These are phyloP conservation scores for Melanaphis sacchari DNA, from an alignment of 1,140 invertebrate genomes.

Conservation along the genomic window DNA sequence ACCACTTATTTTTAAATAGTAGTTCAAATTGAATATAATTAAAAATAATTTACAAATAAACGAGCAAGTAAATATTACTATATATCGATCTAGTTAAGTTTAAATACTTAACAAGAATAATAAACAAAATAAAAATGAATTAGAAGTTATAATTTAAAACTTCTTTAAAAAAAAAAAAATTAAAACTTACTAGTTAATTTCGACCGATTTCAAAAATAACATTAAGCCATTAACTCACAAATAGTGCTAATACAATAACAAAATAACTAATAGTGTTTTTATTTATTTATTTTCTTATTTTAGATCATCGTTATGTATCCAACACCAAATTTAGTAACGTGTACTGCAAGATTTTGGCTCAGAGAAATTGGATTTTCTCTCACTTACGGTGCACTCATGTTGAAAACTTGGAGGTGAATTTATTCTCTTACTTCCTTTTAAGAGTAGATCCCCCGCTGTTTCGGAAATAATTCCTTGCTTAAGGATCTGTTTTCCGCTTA, in stretches of 20 bases:
- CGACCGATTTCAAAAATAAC: not conserved
- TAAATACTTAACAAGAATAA: not conserved
- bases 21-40: not conserved
- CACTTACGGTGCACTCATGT: constrained; percentile 92
- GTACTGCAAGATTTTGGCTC: constrained; percentile 89
- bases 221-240: not conserved
- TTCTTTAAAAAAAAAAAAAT: too few relatives aligned
- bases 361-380: constrained; percentile 93
- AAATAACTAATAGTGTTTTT: not conserved
- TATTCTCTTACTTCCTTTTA: not conserved
- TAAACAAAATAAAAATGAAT: not conserved
- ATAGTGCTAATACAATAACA: not conserved
- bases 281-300: constrained; percentile 63
- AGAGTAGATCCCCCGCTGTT: not conserved
- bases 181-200: not conserved
- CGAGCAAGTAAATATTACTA: not conserved
- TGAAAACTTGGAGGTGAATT: constrained; percentile 95
- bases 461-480: not conserved
- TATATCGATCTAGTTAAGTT: not conserved
- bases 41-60: not conserved
- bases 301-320: constrained; percentile 94
- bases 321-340: constrained; percentile 85
- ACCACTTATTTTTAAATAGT: not conserved
- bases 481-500: not conserved
- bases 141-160: not conserved